Evolutionary conservation across 1,140 invertebrate genomes (phyloP).

Genomic region (Sinella curviseta): DNA sequence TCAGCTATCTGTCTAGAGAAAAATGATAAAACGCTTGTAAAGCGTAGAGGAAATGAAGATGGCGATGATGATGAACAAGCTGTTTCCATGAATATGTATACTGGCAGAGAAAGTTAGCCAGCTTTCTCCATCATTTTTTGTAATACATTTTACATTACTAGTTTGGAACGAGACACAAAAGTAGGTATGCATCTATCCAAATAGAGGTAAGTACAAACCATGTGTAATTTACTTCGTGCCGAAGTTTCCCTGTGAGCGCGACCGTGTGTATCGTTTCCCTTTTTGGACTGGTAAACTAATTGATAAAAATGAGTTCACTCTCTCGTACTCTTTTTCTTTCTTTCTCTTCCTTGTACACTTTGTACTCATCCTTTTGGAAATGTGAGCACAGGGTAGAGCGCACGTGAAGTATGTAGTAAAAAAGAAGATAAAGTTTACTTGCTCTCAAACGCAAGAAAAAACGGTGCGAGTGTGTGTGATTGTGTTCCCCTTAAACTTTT

Average conservation of each 20-base stretch:
- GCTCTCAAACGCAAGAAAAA: too few relatives aligned
- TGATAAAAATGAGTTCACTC: slow-evolving; percentile 1
- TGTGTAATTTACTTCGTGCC: too few relatives aligned
- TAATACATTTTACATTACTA: not conserved
- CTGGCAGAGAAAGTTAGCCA: too few relatives aligned
- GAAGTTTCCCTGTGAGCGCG: too few relatives aligned
- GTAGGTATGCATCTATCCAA: not conserved
- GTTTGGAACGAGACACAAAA: not conserved
- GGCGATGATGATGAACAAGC: not conserved
- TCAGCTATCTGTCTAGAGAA: too few relatives aligned
- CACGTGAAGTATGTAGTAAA: too few relatives aligned
- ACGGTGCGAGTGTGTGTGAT: too few relatives aligned
- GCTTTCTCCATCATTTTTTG: not conserved
- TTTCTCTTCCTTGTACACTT: not conserved
- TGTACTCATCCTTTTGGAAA: not conserved
- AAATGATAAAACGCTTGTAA: not conserved
- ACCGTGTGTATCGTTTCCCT: too few relatives aligned
- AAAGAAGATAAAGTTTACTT: too few relatives aligned
- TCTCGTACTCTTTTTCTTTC: too few relatives aligned
- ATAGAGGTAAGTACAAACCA: not conserved
- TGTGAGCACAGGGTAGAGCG: too few relatives aligned
- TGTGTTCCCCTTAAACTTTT: too few relatives aligned
- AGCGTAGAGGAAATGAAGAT: not conserved
- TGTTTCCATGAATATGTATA: slow-evolving; percentile 9
- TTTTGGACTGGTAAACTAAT: slow-evolving; percentile 12